Conservation (phyloP, 2,113 vertebrate genomes). For the Amphilophus citrinellus region DNA sequence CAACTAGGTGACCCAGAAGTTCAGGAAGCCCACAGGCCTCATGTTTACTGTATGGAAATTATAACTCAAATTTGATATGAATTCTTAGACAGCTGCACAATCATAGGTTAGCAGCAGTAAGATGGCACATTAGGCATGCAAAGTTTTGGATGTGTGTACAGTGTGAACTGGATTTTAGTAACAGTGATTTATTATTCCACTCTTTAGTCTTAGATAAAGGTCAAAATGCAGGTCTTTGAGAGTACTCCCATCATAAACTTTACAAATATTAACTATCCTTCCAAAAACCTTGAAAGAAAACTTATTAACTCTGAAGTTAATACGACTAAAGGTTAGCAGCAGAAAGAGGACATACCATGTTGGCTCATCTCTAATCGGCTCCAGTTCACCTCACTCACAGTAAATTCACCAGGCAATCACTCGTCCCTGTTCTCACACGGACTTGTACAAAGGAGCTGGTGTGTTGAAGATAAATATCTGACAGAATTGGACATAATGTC, state of each 20-base stretch:
- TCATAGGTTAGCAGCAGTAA: not conserved
- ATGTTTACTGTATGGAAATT: not conserved
- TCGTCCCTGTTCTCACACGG: too few species aligned
- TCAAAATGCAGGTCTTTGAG: not conserved
- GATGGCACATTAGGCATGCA: not conserved
- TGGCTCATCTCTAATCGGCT: not conserved
- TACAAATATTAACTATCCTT: not conserved
- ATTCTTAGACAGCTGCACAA: not conserved
- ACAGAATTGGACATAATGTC: not conserved
- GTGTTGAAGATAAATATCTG: too few species aligned
- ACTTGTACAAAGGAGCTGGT: too few species aligned
- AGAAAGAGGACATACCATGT: not conserved
- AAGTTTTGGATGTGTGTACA: not conserved
- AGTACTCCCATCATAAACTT: not conserved
- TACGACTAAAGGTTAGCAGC: not conserved
- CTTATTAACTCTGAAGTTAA: not conserved
- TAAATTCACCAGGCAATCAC: not conserved
- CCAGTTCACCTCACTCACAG: not conserved
- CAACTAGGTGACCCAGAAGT: not conserved
- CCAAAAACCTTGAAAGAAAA: not conserved
- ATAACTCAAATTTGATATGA: not conserved
- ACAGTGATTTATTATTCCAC: not conserved
- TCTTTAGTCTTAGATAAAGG: not conserved
- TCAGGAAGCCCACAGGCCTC: not conserved
- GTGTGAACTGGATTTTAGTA: not conserved